Base-by-base conservation (phyloP, 2,113 vertebrate genomes). In the Mixornis gularis region DNA sequence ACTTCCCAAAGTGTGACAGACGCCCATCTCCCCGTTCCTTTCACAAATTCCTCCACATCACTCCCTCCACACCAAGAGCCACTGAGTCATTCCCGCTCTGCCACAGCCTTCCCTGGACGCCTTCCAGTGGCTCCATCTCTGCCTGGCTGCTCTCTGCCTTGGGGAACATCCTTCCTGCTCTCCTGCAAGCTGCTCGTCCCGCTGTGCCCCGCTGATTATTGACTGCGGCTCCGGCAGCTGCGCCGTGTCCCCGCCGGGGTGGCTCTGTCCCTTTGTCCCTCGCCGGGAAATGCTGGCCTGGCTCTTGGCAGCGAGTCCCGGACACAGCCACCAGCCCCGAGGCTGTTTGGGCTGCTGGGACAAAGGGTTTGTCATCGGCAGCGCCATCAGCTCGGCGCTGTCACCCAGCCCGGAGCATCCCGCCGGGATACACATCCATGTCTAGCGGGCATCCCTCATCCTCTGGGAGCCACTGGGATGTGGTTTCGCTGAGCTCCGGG, bases 371-470 rank as follows among this genome's bases (percentile, higher is more conserved):
- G 59, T 52, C 82, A 40, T 1, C 6, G 38, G 9, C 17, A 1
- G 38, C 9, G 71, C 70, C 30, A 3, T 4, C 3, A 22, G 32
- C 63, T 12, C 1, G 1, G 62, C 2, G 3, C 69, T 15, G 71
- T 4, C 49, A 1, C 8, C 24, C 20, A 8, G 56, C 27, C 79
- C 11, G 38, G 38, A 38, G 38, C 3, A 41, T 40, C 78, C 58
- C 44, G 8, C 21, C 0, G 0, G 83, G 71, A 41, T 4, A 1
- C 55, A 1, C 13, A 2, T 7, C 65, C 40, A 0, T 7, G 21
- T 3, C 41, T 14, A 7, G 21, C 1, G 51, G 36, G 51, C 24
- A 15, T 51, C 41, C 69, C 65, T 72, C 16, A 0, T 13, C 6
- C 12, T 6, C 10, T 7, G 53, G 27, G 52, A 62, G 25, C 4